Conservation (phyloP, 2,113 vertebrate species). For the Leptobrachium leishanense region DNA sequence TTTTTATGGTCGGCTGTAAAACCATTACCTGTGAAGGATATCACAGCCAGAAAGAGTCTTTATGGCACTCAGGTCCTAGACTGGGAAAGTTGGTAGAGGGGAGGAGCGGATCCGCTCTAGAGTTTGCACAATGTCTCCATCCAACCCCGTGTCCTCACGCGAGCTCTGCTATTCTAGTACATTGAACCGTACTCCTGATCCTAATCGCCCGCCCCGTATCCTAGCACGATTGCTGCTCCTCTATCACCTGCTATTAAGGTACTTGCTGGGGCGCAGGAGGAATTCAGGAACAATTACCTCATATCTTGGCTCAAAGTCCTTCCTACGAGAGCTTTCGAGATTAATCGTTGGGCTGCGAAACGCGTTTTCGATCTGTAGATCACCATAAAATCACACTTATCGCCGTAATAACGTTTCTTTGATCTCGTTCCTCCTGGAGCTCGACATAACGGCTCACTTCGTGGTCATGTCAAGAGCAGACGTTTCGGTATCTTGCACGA, state of each 20-base stretch:
- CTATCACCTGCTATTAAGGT: background rate
- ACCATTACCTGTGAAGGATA: background rate
- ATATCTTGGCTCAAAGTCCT: background rate
- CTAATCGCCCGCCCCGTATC: background rate
- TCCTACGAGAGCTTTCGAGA: background rate
- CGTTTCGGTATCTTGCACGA: too few species aligned
- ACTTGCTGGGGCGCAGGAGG: background rate
- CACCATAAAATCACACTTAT: too few species aligned
- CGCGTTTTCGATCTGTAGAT: background rate
- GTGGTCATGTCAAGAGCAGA: too few species aligned
- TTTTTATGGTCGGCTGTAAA: background rate
- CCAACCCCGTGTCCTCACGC: background rate
- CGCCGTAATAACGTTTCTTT: too few species aligned
- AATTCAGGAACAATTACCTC: background rate
- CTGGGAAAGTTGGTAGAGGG: background rate
- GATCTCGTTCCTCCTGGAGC: too few species aligned
- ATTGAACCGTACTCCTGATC: background rate
- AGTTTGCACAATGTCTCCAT: too few species aligned
- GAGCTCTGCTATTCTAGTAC: background rate
- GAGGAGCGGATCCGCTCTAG: too few species aligned
- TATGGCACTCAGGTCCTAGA: background rate
- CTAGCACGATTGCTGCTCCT: background rate
- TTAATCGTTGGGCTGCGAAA: background rate
- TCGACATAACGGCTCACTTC: too few species aligned
- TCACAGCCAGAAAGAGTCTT: background rate